Base-by-base conservation (phyloP, 2,888 invertebrate genomes). In the Eupeodes latifasciatus region DNA sequence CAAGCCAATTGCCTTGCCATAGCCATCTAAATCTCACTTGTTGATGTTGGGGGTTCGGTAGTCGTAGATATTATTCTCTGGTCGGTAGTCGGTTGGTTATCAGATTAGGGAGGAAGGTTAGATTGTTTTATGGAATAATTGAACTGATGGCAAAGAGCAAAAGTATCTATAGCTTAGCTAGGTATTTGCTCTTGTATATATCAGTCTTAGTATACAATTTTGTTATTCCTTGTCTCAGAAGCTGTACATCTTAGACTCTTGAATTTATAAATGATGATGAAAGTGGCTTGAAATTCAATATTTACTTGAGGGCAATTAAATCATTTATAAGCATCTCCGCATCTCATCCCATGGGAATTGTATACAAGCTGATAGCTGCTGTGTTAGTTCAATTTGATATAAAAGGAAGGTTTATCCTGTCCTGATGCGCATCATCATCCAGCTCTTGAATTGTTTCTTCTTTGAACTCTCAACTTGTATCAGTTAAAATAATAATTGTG, bases 271-370 rank as follows among this genome's bases (percentile, higher is more conserved):
- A 71, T 55, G 40, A 64, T 40, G 40, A 59, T 55, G 71, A 55
- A 71, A 55, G 55, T 71, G 71, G 55, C 44, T 71, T 55, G 55
- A 36, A 55, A 71, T 71, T 71, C 55, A 71, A 55, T 71, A 71
- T 71, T 71, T 71, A 71, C 71, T 71, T 71, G 40, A 9, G 71
- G 71, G 71, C 71, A 71, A 71, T 71, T 71, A 71, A 71, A 71
- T 71, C 71, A 71, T 71, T 71, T 71, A 71, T 71, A 71, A 55
- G 49, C 55, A 69, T 55, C 36, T 40, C 40, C 4, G 9, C n/a
- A n/a, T 27, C 12, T 9, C 59, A 34, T 51, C 67, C 51, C 40
- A 71, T 55, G 55, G 55, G 55, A 36, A 55, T 12, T 7, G 27
- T 27, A 55, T 40, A 47, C 47, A 10, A 69, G 9, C 40, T 40